A percentile compares a stretch with the other conserved stretches of the same genome.
These are phyloP conservation scores for Pampus argenteus DNA, from an alignment of 2,797 vertebrate genomes.

Conservation along the genomic window DNA sequence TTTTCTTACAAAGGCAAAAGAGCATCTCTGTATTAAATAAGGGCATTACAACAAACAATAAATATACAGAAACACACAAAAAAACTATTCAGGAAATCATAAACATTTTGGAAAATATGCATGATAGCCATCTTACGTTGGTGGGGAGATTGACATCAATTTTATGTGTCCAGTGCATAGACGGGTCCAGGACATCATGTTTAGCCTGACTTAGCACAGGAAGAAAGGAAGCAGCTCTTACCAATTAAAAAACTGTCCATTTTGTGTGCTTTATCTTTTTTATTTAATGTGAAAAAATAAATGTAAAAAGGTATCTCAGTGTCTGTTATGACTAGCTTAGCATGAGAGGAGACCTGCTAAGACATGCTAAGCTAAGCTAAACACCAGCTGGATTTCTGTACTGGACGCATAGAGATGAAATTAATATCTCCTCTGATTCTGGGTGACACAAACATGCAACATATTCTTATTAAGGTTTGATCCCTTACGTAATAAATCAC, in stretches of 20 bases:
- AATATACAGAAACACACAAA: constrained; percentile 3
- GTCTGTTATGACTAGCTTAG: background rate
- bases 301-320: background rate
- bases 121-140: background rate
- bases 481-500: background rate
- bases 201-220: background rate
- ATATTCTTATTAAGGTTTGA: background rate
- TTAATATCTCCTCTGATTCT: background rate
- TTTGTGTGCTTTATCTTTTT: too few species aligned
- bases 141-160: background rate
- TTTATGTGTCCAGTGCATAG: background rate
- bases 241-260: too few species aligned
- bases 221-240: background rate
- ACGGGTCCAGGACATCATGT: background rate
- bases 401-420: background rate
- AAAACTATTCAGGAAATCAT: background rate
- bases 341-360: background rate
- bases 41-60: background rate
- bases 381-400: background rate
- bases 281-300: background rate
- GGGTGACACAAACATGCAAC: too few species aligned
- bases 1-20: background rate
- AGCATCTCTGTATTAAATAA: background rate
- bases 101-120: background rate
- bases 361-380: background rate